Evolutionary conservation across 2,888 invertebrate species (phyloP).

Genomic region (Syrphus vitripennis): DNA sequence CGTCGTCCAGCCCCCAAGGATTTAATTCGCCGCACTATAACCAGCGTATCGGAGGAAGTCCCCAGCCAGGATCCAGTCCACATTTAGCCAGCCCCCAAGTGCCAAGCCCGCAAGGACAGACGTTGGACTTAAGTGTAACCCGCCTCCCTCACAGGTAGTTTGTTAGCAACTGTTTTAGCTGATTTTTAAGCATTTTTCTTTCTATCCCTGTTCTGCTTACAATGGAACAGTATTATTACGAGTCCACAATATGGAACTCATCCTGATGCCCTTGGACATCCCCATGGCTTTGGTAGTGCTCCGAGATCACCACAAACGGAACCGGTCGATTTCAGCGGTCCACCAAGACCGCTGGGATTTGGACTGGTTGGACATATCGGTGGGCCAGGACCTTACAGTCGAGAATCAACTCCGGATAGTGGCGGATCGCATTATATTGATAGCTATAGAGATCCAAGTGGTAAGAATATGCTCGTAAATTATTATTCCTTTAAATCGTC

Average conservation of each 20-base stretch:
- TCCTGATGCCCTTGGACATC: conserved; percentile 81
- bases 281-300: conserved; percentile 82
- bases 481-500: neutral
- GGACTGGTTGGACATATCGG: conserved; percentile 83
- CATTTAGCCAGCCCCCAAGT: conserved; percentile 93
- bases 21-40: conserved; percentile 81
- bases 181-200: conserved; percentile 67
- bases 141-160: conserved; percentile 91
- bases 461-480: conserved; percentile 82
- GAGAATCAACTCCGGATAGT: conserved; percentile 94
- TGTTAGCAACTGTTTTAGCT: conserved; percentile 58
- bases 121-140: conserved; percentile 93
- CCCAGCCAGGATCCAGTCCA: conserved; percentile 93
- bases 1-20: conserved; percentile 91
- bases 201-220: conserved; percentile 1
- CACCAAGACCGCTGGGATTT: conserved; percentile 85
- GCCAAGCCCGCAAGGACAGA: conserved; percentile 95
- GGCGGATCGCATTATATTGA: conserved; percentile 95
- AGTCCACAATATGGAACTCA: conserved; percentile 84
- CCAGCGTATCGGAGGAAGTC: conserved; percentile 83
- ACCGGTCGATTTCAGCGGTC: conserved; percentile 87
- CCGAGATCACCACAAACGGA: conserved; percentile 86
- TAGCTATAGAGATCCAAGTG: conserved; percentile 92
- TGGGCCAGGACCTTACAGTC: conserved; percentile 87
- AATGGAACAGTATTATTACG: conserved; percentile 78